Conservation (phyloP, 2,888 invertebrate genomes). For the Hypsopygia costalis region DNA sequence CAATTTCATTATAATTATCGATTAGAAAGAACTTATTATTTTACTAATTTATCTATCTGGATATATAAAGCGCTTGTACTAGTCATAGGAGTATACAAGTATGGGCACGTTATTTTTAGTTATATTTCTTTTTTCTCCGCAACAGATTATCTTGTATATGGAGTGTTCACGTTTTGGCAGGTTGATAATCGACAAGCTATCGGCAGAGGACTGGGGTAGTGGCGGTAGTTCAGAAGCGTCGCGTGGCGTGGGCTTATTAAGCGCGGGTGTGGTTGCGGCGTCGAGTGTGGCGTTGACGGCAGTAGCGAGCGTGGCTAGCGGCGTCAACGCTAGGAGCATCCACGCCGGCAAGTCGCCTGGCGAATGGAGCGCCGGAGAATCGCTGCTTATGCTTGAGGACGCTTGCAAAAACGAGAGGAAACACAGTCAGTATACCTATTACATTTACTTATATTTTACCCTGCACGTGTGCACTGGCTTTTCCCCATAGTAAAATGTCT, state of each 20-base stretch:
- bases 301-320: conserved; percentile 13
- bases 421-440: conserved; percentile 57
- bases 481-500: too few relatives aligned
- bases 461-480: too few relatives aligned
- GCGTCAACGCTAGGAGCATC: conserved; percentile 31
- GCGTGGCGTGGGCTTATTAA: conserved; percentile 21
- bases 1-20: too few relatives aligned
- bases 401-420: conserved; percentile 73
- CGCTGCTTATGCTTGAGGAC: conserved; percentile 71
- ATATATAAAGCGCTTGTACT: too few relatives aligned
- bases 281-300: conserved; percentile 19
- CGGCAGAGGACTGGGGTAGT: conserved; percentile 57
- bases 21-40: too few relatives aligned
- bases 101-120: too few relatives aligned
- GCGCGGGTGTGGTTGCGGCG: conserved; percentile 13
- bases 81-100: too few relatives aligned
- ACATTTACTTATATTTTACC: background rate
- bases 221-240: conserved; percentile 35
- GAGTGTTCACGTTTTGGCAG: too few relatives aligned
- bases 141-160: too few relatives aligned
- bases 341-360: conserved; percentile 72
- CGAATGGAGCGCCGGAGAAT: conserved; percentile 73
- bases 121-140: too few relatives aligned
- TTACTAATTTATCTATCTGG: too few relatives aligned
- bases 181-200: conserved; percentile 72